Evolutionary conservation across 2,797 vertebrate species (phyloP).

Genomic region (Platyrinchus mystaceus): DNA sequence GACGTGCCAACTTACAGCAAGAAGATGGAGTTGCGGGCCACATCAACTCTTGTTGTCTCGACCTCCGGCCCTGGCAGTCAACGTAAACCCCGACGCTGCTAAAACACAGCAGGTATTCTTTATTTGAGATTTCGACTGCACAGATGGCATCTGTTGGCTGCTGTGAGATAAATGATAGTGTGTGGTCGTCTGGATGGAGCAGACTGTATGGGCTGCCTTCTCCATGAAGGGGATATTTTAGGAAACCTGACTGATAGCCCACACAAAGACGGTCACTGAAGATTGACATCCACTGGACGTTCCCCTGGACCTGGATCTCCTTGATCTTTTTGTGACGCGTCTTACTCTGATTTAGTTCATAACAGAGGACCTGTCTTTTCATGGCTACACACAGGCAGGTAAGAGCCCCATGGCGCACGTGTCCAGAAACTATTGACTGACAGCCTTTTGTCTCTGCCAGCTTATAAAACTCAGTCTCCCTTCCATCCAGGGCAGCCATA

Average conservation of each 20-base stretch:
- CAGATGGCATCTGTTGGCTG: constrained; percentile 90
- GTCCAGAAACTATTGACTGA: constrained; percentile 89
- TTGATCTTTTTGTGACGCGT: constrained; percentile 88
- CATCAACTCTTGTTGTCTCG: constrained; percentile 97
- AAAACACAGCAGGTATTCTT: constrained; percentile 98
- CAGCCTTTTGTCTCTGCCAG: constrained; percentile 94
- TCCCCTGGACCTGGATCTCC: constrained; percentile 88
- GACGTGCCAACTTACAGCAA: constrained; percentile 86
- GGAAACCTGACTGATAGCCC: constrained; percentile 93
- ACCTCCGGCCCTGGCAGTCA: constrained; percentile 95
- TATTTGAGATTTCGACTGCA: constrained; percentile 95
- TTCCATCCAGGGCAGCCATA: constrained; percentile 87
- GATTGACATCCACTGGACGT: constrained; percentile 95
- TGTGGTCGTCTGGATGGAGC: constrained; percentile 93
- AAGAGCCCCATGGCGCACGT: constrained; percentile 82
- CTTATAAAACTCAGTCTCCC: constrained; percentile 92
- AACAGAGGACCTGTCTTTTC: constrained; percentile 95
- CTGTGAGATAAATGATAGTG: constrained; percentile 91
- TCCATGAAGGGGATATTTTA: constrained; percentile 87
- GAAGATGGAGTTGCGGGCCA: constrained; percentile 92
- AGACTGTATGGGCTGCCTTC: constrained; percentile 84
- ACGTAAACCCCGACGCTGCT: constrained; percentile 93
- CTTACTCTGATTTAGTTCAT: constrained; percentile 94
- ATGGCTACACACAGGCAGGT: constrained; percentile 95
- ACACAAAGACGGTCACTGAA: constrained; percentile 93